Evolutionary conservation across 2,888 invertebrate genomes (phyloP), one percentile per base, ranked within the genome.

Genomic region (Caenorhabditis sp.): DNA sequence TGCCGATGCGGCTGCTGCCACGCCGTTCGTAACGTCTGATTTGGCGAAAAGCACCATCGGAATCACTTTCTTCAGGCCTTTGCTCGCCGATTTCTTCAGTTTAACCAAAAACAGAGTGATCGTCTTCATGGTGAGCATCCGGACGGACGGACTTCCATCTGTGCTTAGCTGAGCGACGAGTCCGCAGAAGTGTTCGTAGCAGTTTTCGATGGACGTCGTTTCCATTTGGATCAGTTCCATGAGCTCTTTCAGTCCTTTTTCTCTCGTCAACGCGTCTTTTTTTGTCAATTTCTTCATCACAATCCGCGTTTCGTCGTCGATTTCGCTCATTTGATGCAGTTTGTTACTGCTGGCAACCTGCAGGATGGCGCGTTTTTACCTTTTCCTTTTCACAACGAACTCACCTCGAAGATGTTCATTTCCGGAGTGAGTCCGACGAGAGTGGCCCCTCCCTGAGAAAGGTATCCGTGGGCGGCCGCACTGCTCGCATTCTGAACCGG

Each of bases 251-350:
- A 79, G 61, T 13, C 73, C 81, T 61, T 87, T 87, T 65, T 87
- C 87, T 30, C 86, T 62, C 1, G 87, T 87, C 41, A 73, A 63
- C 13, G 82, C 46, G 41, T 87, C 87, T 48, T 83, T 83, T 50
- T 87, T 87, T 13, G 81, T 58, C 43, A 87, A 63, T 48, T 86
- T 86, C 45, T 78, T 80, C 43, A 87, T 79, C 13, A 84, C 65
- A 24, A 86, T 79, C 9, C 79, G 59, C 15, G 83, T 58, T 35
- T 87, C 85, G 22, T 80, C 77, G 32, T 84, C 82, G 9, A 86
- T 53, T 45, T 82, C 78, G 4, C 27, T 46, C 9, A 52, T 37
- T 11, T 58, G 43, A 20, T 59, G 52, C 9, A 68, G 13, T 13
- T 50, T 37, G 24, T 62, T 66, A 24, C 53, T 59, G 43, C 65